Conservation (phyloP, 2,797 vertebrate genomes). For the Phataginus tricuspis region DNA sequence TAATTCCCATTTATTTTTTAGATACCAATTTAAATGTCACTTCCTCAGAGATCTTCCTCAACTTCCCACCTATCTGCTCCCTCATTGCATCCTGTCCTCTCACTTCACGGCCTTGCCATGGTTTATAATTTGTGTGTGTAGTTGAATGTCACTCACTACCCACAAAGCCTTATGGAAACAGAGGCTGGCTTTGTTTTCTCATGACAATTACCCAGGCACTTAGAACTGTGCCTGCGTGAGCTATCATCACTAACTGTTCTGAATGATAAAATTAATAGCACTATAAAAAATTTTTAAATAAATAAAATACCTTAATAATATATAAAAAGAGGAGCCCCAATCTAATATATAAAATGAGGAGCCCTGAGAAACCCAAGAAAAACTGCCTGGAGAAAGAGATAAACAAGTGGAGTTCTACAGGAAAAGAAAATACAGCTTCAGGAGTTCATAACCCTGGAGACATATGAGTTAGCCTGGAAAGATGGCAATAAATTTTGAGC, state of each 20-base stretch:
- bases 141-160: not conserved
- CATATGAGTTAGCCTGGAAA: not conserved
- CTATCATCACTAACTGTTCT: not conserved
- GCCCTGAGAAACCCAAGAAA: not conserved
- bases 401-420: not conserved
- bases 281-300: not conserved
- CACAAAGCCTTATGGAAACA: not conserved
- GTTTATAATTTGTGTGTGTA: not conserved
- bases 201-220: not conserved
- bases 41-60: not conserved
- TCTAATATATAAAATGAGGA: not conserved
- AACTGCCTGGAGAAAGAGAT: not conserved
- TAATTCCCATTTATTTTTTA: not conserved
- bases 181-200: not conserved
- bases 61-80: not conserved
- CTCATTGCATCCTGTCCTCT: not conserved
- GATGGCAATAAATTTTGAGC: not conserved
- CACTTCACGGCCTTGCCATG: not conserved
- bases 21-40: not conserved
- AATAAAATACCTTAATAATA: not conserved
- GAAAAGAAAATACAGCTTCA: not conserved
- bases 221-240: not conserved
- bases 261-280: not conserved
- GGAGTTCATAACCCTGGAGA: not conserved
- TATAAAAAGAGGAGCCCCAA: not conserved